phyloP scores from a whole-genome alignment of 2,113 vertebrate genomes.

The Catharus fuscescens region DNA sequence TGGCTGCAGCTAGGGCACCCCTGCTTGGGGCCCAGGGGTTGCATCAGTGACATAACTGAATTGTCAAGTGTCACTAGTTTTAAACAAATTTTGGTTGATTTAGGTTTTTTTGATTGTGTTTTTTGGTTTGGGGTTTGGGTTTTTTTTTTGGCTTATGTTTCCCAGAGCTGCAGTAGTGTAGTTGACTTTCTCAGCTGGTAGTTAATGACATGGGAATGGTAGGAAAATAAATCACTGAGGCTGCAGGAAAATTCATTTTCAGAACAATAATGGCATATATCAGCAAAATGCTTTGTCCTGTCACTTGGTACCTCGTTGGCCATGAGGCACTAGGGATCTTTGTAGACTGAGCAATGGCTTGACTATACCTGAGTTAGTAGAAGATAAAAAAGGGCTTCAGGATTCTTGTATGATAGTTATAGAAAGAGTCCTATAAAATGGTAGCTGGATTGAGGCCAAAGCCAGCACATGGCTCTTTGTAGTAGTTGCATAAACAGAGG shows the following conservation, averaged over 20 bases:
- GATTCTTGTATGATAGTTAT: background rate
- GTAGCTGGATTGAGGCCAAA: constrained; percentile 31
- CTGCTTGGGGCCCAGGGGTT: fast-evolving
- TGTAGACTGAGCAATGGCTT: background rate
- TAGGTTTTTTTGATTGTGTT: background rate
- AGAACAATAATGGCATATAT: background rate
- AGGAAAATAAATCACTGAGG: background rate
- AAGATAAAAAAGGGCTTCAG: background rate
- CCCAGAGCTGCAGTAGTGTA: background rate
- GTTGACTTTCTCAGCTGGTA: background rate
- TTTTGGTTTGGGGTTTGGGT: background rate
- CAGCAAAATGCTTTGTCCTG: background rate
- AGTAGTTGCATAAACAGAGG: constrained; percentile 20
- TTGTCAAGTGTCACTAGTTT: background rate
- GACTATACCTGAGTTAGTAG: background rate
- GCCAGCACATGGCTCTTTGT: constrained; percentile 40
- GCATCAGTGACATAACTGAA: background rate
- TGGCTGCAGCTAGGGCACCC: background rate
- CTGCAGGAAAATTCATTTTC: background rate
- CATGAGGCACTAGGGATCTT: background rate
- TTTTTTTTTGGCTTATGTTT: background rate
- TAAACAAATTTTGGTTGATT: background rate
- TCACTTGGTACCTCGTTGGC: background rate
- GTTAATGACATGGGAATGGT: background rate
- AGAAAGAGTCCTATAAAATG: background rate